Evolutionary conservation across 2,797 vertebrate genomes (phyloP), one percentile per base, ranked within the genome.

Genomic region (Nasua narica): DNA sequence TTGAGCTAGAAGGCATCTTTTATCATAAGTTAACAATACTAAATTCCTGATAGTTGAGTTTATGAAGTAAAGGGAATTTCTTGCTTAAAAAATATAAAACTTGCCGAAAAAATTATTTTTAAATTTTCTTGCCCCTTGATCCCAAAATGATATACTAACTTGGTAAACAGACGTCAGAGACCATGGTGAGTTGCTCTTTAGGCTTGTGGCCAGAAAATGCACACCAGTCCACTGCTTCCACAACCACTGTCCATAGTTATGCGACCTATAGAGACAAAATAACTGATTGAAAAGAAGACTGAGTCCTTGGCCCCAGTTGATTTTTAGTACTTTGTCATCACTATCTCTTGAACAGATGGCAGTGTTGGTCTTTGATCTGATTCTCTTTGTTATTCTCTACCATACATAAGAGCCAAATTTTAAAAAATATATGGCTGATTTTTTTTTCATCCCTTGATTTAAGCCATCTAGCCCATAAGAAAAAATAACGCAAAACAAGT

Each of bases 231-330:
- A 19, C 9, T 1, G 11, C 50, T 60, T 89, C 25, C 40, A 21
- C 18, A 83, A 10, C 7, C 0, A 0, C 4, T 35, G 29, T 13
- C 25, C 29, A 37, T 2, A 7, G 1, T 43, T 37, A 23, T 12
- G 19, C 46, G 50, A 18, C 5, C 12, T 54, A 6, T 69, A 18
- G 15, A 90, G n/a, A 60, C 18, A 16, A 58, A 95, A 70, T 46
- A 84, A 72, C 13, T 6, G n/a, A 50, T 29, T 85, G 13, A 37
- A 56, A 65, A 76, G 48, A 74, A 43, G 32, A 48, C 3, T 60
- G 19, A 65, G 29, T 60, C 18, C 12, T 67, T 32, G 35, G 8
- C 11, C 54, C 14, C 1, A 29, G 0, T 5, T 7, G 62, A 5
- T 40, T 67, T 90, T 78, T 54, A 2, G 7, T 65, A 65, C 52